Conservation (phyloP, 2,113 vertebrate genomes). For the Loxodonta africana region DNA sequence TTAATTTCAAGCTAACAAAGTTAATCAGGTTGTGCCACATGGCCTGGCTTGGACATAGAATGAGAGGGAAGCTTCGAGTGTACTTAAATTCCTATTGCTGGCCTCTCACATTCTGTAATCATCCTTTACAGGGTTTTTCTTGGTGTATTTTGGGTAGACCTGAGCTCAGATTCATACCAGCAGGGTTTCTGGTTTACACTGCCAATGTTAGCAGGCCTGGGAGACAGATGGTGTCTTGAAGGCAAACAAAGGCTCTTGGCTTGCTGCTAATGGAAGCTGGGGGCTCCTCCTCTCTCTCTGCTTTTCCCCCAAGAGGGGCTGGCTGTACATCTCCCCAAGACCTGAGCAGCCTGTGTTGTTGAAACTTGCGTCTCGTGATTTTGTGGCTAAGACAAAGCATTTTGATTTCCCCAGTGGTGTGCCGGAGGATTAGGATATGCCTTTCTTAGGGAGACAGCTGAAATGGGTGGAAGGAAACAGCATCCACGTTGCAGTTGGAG, state of each 20-base stretch:
- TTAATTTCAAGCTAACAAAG: constrained; percentile 12
- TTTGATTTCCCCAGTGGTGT: neutral
- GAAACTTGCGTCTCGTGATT: neutral
- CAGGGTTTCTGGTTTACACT: neutral
- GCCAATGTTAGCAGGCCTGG: neutral
- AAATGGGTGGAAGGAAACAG: neutral
- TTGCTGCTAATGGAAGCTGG: neutral
- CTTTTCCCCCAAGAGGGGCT: neutral
- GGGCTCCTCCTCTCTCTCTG: neutral
- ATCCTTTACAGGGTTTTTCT: neutral
- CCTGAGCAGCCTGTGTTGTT: neutral
- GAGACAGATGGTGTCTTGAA: constrained; percentile 49
- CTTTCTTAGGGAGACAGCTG: neutral
- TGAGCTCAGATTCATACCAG: constrained; percentile 6
- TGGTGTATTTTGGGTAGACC: neutral
- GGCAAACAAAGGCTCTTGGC: constrained; percentile 43
- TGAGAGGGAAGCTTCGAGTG: neutral
- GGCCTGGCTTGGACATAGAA: neutral
- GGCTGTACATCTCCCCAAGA: neutral
- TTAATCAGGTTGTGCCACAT: neutral
- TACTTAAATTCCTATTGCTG: neutral
- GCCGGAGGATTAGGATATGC: neutral
- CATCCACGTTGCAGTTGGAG: neutral
- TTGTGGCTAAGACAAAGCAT: neutral
- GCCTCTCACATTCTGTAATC: neutral